Base-by-base conservation (phyloP, 2,888 invertebrate genomes). In the Dryococelus australis region DNA sequence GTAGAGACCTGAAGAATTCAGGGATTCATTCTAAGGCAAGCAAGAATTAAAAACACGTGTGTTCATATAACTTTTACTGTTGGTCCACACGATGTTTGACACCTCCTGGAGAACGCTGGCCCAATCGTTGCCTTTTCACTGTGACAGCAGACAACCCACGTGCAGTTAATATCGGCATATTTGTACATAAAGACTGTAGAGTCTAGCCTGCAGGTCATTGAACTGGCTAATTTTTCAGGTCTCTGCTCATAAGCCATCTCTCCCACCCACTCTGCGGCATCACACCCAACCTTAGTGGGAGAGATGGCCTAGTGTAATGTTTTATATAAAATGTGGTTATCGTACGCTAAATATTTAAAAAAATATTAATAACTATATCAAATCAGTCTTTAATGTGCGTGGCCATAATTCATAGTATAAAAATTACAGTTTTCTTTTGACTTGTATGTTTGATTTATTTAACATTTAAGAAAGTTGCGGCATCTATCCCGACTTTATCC, bases 251-350 rank as follows among this genome's bases (percentile, higher is more conserved):
- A 83, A 83, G 83, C 83, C 83, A 83, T 83, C 83, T 83, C 83
- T 83, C 83, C 83, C 83, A 83, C 27, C 83, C 80, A 28, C 27
- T 28, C 43, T 83, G 83, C 83, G 83, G 83, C 83, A 83, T 83
- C 83, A 35, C 43, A 27, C 83, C 4, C 83, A 83, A 2, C 83
- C 28, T 8, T 26, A 9, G 83, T 83, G 83, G 83, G 83, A 27
- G 27, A 43, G 83, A 83, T 83, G 83, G 83, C 83, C 83, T 1
- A 83, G 28, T 83, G 43, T 28, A 35, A 83, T 83, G 43, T 9
- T 8, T 83, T 83, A n/a, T 83, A n/a, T 24, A 83, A 83, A 0
- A 20, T 65, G 24, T 24, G 1, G 20, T 65, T 65, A 10, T 35
- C n/a, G 27, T 35, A 35, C 28, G 43, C 20, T 20, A 35, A n/a